Conservation (phyloP, 1,140 invertebrate species). For the Leucophenga varia region DNA sequence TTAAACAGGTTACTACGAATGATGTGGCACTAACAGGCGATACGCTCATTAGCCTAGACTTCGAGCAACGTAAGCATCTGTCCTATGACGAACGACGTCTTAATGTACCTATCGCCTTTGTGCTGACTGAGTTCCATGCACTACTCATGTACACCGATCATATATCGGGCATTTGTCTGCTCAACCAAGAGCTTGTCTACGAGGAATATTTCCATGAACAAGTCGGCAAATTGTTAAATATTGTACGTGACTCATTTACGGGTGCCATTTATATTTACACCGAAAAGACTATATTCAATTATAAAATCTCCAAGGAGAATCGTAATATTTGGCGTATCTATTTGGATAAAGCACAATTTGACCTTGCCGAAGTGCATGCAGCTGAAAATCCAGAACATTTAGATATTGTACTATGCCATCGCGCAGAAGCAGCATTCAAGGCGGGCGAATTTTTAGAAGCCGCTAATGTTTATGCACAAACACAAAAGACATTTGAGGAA, state of each 20-base stretch:
- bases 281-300: constrained; percentile 80
- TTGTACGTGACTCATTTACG: constrained; percentile 78
- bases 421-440: constrained; percentile 85
- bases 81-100: constrained; percentile 46
- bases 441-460: constrained; percentile 80
- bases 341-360: constrained; percentile 83
- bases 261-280: constrained; percentile 87
- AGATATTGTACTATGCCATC: constrained; percentile 82
- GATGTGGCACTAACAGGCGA: constrained; percentile 19
- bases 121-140: constrained; percentile 89
- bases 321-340: constrained; percentile 89
- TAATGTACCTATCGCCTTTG: constrained; percentile 71
- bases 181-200: constrained; percentile 86
- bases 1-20: constrained; percentile 30
- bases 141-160: constrained; percentile 81
- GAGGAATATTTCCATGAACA: constrained; percentile 82
- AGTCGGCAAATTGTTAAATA: constrained; percentile 77
- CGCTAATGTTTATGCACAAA: constrained; percentile 85
- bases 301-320: constrained; percentile 82
- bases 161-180: constrained; percentile 79
- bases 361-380: constrained; percentile 80
- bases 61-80: constrained; percentile 31
- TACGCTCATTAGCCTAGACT: constrained; percentile 34
- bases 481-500: constrained; percentile 91
- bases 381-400: constrained; percentile 75